phyloP scores from a whole-genome alignment of 2,888 invertebrate species.

The Alviniconcha strummeri region DNA sequence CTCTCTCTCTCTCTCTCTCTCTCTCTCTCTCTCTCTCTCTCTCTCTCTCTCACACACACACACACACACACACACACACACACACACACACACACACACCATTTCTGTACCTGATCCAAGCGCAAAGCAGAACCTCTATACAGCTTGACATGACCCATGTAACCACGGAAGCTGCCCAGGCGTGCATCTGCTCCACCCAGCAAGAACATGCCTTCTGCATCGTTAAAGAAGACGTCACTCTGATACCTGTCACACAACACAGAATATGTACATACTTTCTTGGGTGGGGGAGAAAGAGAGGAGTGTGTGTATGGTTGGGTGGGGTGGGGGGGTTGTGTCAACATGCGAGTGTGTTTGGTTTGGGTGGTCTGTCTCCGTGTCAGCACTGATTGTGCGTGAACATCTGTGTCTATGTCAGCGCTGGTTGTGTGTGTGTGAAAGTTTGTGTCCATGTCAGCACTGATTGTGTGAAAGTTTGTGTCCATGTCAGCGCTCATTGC shows the following conservation, averaged over 20 bases:
- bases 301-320: no score
- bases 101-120: constrained; percentile 47
- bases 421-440: no score
- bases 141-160: constrained; percentile 62
- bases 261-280: constrained; percentile 17
- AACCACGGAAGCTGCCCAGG: constrained; percentile 63
- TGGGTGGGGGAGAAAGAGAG: neutral
- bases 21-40: neutral
- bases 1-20: neutral
- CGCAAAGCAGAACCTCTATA: constrained; percentile 54
- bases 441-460: no score
- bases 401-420: no score
- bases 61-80: no score
- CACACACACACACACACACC: no score
- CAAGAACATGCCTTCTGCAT: constrained; percentile 58
- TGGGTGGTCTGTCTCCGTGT: neutral
- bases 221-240: constrained; percentile 46
- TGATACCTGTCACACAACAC: neutral
- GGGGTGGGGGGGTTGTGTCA: no score
- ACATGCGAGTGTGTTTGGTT: neutral
- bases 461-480: no score
- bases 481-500: no score
- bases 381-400: neutral
- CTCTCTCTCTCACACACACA: no score
- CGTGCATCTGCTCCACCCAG: constrained; percentile 64